These are phyloP conservation scores for Zalophus californianus DNA, from an alignment of 2,797 vertebrate genomes.

Conservation along the genomic window DNA sequence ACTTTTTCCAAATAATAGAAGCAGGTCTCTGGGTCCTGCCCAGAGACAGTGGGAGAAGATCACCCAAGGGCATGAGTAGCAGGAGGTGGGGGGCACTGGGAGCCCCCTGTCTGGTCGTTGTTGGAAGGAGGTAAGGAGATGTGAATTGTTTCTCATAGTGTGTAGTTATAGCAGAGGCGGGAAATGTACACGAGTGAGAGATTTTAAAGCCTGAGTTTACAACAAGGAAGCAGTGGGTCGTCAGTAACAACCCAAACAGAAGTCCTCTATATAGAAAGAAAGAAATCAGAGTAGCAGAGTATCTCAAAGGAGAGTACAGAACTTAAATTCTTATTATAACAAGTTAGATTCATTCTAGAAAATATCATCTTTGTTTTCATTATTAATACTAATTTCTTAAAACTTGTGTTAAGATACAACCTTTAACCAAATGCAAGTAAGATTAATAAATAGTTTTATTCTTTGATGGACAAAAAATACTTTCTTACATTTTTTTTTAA, in stretches of 20 bases:
- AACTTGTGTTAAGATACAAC: background rate
- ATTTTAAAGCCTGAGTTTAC: slow-evolving; percentile 57
- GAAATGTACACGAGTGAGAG: slow-evolving; percentile 13
- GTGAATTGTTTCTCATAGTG: background rate
- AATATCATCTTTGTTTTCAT: background rate
- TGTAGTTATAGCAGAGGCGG: background rate
- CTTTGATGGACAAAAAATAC: background rate
- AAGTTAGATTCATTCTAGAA: background rate
- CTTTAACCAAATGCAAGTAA: background rate
- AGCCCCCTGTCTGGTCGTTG: background rate
- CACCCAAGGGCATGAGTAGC: background rate
- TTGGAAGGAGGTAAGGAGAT: background rate
- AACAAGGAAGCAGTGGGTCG: background rate
- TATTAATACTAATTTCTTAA: background rate
- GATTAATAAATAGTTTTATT: background rate
- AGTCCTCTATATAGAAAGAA: background rate
- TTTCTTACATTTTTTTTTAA: background rate
- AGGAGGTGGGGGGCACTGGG: background rate
- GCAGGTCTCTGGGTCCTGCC: background rate
- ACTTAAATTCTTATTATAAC: background rate
- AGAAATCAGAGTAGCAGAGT: background rate
- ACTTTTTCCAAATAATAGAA: background rate
- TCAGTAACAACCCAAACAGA: background rate
- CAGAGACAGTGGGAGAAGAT: background rate
- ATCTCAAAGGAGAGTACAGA: background rate